Evolutionary conservation across 1,140 invertebrate species (phyloP), one percentile per base, ranked within the genome.

Genomic region (Scaptomyza hsui): DNA sequence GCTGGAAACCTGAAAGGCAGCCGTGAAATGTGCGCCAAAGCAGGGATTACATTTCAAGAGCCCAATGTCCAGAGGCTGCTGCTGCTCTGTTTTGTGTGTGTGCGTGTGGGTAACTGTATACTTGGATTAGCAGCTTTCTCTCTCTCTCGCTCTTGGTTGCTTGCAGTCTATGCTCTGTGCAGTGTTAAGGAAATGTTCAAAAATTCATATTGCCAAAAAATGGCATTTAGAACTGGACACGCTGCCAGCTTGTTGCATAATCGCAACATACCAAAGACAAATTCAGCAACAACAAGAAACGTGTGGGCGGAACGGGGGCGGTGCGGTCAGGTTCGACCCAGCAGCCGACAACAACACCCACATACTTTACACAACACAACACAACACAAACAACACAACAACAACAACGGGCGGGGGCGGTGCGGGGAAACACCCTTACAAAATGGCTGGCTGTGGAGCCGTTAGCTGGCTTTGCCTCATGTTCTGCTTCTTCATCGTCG

Each of bases 121-220:
- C 39, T 19, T 44, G 69, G 61, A 55, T 78, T 75, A 72, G 56
- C 45, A 65, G 49, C 24, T 18, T 7, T 26, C 32, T 24, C 10
- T 18, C 19, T 39, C 18, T 45, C 5, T 29, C 42, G 39, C 26
- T 10, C n/a, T 24, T 18, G 5, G 7, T n/a, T 47, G 12, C 29
- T 19, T 29, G 53, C n/a, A 32, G 35, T 41, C 24, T 16, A 12
- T 60, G 57, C 16, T 61, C 3, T 37, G 12, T 37, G 32, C 12
- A n/a, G 32, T 37, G 12, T 12, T 37, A 37, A n/a, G 32, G 32
- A 37, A 37, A 37, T 37, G 32, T 44, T 81, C 59, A 69, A 68
- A 64, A 69, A 82, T 82, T 39, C 55, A 82, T 73, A 72, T 32
- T 21, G 45, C 62, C 78, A 67, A 67, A 78, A 75, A 72, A 76